A percentile compares a stretch with the other conserved stretches of the same genome.
phyloP scores from a whole-genome alignment of 1,140 invertebrate genomes.

The Neotoxoptera formosana region DNA sequence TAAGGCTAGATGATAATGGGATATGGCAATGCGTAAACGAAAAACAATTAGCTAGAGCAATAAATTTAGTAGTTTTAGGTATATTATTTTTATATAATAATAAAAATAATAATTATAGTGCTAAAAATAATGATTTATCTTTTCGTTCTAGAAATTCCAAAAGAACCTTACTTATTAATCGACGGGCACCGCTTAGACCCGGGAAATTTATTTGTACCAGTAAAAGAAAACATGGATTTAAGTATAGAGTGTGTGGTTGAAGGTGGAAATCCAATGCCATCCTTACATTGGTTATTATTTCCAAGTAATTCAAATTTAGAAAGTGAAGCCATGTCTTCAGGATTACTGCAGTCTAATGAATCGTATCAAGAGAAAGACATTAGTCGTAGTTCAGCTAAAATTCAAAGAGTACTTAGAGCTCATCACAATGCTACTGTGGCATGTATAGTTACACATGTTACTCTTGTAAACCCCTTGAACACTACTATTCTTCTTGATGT shows the following conservation, averaged over 20 bases:
- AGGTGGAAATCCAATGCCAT: slow-evolving; percentile 80
- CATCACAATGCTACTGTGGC: slow-evolving; percentile 79
- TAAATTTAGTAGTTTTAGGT: slow-evolving; percentile 74
- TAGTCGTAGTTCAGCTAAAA: slow-evolving; percentile 71
- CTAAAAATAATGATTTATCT: not conserved
- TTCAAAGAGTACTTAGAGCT: slow-evolving; percentile 72
- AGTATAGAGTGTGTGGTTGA: slow-evolving; percentile 83
- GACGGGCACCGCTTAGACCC: slow-evolving; percentile 81
- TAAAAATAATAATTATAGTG: not conserved
- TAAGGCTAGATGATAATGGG: slow-evolving; percentile 74
- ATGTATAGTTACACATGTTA: slow-evolving; percentile 77
- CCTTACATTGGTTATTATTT: slow-evolving; percentile 75
- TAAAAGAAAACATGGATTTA: slow-evolving; percentile 80
- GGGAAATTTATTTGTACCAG: slow-evolving; percentile 82
- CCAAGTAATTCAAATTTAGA: slow-evolving; percentile 60
- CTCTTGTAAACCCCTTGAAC: slow-evolving; percentile 72
- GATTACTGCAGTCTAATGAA: slow-evolving; percentile 64
- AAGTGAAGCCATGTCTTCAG: slow-evolving; percentile 67
- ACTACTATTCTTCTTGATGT: slow-evolving; percentile 79
- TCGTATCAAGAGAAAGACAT: slow-evolving; percentile 62
- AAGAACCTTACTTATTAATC: slow-evolving; percentile 79
- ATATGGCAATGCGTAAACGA: slow-evolving; percentile 74
- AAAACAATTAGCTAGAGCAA: slow-evolving; percentile 70
- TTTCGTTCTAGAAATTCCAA: slow-evolving; percentile 73
- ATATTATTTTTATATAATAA: slow-evolving; percentile 61